Evolutionary conservation across 1,140 invertebrate species (phyloP), one percentile per base, ranked within the genome.

Genomic region (Eriocheir sinensis): DNA sequence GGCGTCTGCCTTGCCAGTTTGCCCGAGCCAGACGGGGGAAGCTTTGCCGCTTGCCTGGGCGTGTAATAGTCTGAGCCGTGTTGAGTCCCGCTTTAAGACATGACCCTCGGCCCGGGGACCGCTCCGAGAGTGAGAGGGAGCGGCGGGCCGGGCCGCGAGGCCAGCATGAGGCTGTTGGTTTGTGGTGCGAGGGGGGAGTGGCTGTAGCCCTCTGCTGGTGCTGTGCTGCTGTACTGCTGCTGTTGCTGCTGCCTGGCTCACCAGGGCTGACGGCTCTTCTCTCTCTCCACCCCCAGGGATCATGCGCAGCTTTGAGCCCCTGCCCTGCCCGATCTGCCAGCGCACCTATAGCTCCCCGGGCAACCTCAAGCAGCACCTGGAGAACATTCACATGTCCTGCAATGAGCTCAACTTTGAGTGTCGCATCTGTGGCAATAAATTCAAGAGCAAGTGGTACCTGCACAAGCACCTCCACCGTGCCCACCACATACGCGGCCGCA

Each of bases 401-500:
- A 95, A 95, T 95, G 94, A 96, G 94, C 95, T 95, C 90, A 96
- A 95, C 95, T 95, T 95, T 95, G 91, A 96, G 86, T 96, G 95
- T 93, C 95, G 95, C 93, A 96, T 96, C 91, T 96, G 95, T 92
- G 95, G 95, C 93, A 96, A 96, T 94, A 96, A 96, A 94, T 96
- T 96, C 95, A 96, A 96, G 95, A 96, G 95, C 94, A 96, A 96
- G 94, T 96, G 95, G 95, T 96, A 96, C 91, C 95, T 96, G 80
- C 95, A 96, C 94, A 96, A 96, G 85, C 95, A 96, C 93, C 95
- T 96, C 81, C 95, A 96, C 93, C 95, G 95, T 60, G 95, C 95
- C 89, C 95, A 96, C 91, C 95, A 96, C 93, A 96, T 96, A 89
- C 92, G 95, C 85, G 95, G 95, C 81, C 94, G 95, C 94, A 96